Percentiles rank a stretch among this genome's conserved stretches.
These are phyloP conservation scores for Cenopis cana DNA, from an alignment of 2,888 invertebrate species.

Conservation along the genomic window DNA sequence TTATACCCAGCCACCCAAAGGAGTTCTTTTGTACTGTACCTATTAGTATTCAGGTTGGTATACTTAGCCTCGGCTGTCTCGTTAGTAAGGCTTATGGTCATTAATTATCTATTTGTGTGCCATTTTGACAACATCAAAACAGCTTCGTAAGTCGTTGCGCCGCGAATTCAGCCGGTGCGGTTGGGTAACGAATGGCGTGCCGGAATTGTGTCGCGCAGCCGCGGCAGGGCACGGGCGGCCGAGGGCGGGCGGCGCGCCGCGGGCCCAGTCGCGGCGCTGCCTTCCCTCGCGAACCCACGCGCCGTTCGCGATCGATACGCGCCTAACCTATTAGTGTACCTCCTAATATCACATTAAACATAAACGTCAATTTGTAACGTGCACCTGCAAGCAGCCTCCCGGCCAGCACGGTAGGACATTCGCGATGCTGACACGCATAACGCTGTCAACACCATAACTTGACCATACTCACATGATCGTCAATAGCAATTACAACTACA, in stretches of 20 bases:
- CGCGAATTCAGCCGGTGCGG: conserved; percentile 26
- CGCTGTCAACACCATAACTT: conserved; percentile 63
- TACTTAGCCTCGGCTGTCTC: too few species aligned
- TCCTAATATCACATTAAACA: conserved; percentile 39
- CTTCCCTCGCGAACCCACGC: conserved; percentile 73
- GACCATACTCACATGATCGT: conserved; percentile 71
- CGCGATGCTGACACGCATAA: conserved; percentile 55
- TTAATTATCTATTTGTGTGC: conserved; percentile 22
- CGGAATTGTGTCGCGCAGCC: conserved; percentile 62
- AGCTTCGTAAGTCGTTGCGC: conserved; percentile 26
- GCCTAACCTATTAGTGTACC: conserved; percentile 53
- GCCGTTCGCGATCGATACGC: conserved; percentile 72
- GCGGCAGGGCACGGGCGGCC: conserved; percentile 49
- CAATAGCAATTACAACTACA: conserved; percentile 53
- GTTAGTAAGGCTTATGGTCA: conserved; percentile 9
- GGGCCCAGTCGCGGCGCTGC: conserved; percentile 79
- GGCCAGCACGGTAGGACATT: conserved; percentile 38
- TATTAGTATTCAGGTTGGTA: neutral
- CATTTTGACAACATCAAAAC: conserved; percentile 30
- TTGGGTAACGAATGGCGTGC: conserved; percentile 35
- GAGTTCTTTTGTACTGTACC: neutral
- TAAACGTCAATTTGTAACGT: conserved; percentile 41
- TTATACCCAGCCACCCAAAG: neutral
- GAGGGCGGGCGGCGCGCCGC: conserved; percentile 57
- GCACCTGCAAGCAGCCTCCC: neutral